phyloP scores from a whole-genome alignment of 2,113 vertebrate genomes.

The Hyaena hyaena region DNA sequence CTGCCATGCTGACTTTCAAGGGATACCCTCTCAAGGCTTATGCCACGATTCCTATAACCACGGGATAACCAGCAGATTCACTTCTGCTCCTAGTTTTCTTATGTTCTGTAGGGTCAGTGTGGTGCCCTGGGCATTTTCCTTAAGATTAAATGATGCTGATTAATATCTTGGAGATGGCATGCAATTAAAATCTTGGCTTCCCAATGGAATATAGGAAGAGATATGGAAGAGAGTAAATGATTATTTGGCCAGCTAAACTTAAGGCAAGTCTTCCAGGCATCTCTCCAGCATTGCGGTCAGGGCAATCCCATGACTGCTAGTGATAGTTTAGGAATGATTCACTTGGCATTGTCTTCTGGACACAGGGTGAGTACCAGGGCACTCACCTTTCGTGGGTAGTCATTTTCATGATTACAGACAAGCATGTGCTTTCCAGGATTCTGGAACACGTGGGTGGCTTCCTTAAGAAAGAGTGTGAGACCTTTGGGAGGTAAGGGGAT shows the following conservation, averaged over 20 bases:
- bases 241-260: not conserved
- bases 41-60: not conserved
- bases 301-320: not conserved
- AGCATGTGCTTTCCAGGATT: not conserved
- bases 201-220: not conserved
- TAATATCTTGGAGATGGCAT: not conserved
- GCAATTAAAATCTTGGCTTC: conserved; percentile 2
- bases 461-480: not conserved
- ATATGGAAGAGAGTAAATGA: not conserved
- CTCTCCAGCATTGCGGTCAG: not conserved
- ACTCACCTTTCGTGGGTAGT: not conserved
- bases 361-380: not conserved
- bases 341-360: not conserved
- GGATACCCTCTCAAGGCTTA: not conserved
- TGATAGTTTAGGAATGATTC: not conserved
- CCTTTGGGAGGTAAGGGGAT: not conserved
- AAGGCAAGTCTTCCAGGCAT: not conserved
- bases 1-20: not conserved
- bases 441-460: not conserved
- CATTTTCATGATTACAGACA: not conserved
- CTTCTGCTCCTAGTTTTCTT: not conserved
- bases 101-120: not conserved
- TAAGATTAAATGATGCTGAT: not conserved
- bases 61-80: not conserved
- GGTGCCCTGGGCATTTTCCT: not conserved